Conservation (phyloP, 2,888 invertebrate genomes). For the Leptopilina syphax region DNA sequence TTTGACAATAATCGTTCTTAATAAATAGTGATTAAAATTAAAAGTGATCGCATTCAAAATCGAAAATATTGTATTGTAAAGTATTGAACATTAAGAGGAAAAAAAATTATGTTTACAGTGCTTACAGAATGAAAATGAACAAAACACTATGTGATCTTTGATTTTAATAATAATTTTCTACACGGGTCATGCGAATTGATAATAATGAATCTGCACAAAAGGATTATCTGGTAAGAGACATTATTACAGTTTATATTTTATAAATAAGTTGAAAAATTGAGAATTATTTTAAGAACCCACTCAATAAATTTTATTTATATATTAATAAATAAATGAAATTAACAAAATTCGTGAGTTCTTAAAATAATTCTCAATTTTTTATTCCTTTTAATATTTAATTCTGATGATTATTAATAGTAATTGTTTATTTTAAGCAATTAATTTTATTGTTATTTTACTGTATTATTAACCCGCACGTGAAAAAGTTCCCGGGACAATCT, state of each 20-base stretch:
- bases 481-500: too few relatives aligned
- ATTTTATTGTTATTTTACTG: too few relatives aligned
- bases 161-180: constrained; percentile 2
- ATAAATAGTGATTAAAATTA: not conserved
- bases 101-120: constrained; percentile 3
- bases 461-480: too few relatives aligned
- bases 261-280: not conserved
- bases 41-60: constrained; percentile 28
- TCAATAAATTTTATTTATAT: too few relatives aligned
- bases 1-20: too few relatives aligned
- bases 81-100: not conserved
- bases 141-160: constrained; percentile 25
- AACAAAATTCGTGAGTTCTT: too few relatives aligned
- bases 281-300: too few relatives aligned
- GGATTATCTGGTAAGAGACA: constrained; percentile 60
- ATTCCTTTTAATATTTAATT: too few relatives aligned
- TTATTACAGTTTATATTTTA: not conserved
- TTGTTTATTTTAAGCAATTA: too few relatives aligned
- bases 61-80: not conserved
- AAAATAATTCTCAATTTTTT: too few relatives aligned
- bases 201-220: constrained; percentile 61
- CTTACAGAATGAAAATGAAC: not conserved
- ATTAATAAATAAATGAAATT: too few relatives aligned
- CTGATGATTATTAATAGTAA: too few relatives aligned
- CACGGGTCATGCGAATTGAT: constrained; percentile 63